Evolutionary conservation across 2,888 invertebrate species (phyloP).

Genomic region (Phymatocera aterrima): DNA sequence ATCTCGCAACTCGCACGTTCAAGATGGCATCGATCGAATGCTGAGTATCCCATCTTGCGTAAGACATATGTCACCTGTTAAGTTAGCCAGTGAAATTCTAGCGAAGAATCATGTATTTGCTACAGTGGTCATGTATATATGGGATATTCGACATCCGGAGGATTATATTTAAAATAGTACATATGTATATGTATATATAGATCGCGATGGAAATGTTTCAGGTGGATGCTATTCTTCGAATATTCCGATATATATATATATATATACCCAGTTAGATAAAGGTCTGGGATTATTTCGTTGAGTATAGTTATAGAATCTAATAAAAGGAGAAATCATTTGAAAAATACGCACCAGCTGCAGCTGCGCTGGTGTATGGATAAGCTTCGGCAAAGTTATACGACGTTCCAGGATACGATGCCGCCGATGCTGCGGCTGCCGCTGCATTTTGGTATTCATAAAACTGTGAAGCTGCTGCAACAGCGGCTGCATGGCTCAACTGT

Average conservation of each 20-base stretch:
- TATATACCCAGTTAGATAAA: background rate
- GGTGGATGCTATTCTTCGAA: background rate
- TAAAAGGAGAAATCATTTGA: slow-evolving; percentile 51
- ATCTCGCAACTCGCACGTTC: background rate
- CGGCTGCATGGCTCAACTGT: slow-evolving; percentile 85
- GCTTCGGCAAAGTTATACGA: slow-evolving; percentile 86
- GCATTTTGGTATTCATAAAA: slow-evolving; percentile 89
- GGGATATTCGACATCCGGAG: background rate
- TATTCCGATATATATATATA: background rate
- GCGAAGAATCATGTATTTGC: background rate
- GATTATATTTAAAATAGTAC: slow-evolving; percentile 1
- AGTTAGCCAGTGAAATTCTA: background rate
- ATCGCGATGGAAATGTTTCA: too few species aligned
- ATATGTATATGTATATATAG: background rate
- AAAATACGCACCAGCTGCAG: slow-evolving; percentile 79
- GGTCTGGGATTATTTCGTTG: background rate
- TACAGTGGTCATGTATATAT: background rate
- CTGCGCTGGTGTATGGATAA: slow-evolving; percentile 83
- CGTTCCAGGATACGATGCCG: slow-evolving; percentile 83
- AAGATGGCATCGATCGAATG: background rate
- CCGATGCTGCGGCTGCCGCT: slow-evolving; percentile 82
- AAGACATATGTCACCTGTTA: slow-evolving; percentile 8
- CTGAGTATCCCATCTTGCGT: background rate
- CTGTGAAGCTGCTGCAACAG: slow-evolving; percentile 88
- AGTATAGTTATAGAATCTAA: background rate